Base-by-base conservation (phyloP, 2,113 vertebrate species). In the Passerina amoena region DNA sequence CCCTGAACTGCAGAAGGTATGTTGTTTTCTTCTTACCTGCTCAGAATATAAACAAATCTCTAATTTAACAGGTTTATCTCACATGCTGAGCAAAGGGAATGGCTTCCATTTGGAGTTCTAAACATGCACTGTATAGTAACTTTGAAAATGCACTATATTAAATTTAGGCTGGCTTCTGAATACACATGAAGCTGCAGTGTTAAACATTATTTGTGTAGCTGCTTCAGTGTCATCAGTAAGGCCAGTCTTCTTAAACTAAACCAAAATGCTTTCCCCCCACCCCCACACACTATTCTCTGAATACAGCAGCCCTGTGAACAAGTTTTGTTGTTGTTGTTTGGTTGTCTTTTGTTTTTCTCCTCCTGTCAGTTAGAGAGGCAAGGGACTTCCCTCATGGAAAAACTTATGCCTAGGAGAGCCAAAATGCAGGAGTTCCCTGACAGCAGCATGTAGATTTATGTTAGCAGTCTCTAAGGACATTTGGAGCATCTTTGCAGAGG, bases 41-140 rank as follows among this genome's bases (percentile, higher is more conserved):
- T 94, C 81, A 72, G 97, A 94, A 95, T 97, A 91, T 72, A 94
- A 97, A 96, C 54, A 93, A 83, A 88, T 88, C 30, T 92, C 84
- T 90, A 76, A 89, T 93, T 91, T 92, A 71, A 80, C 27, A 73
- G 53, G 69, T 90, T 93, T 86, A 28, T 66, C 44, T 78, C 27
- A 6, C 78, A 53, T 23, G 40, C 83, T 79, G 87, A 95, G 91
- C 31, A 50, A 80, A 90, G 68, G 78, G 81, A 92, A 88, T 37
- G 54, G 79, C 50, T 91, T 95, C 86, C 65, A 93, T 90, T 88
- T 96, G 75, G 86, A 77, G 83, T 86, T 87, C 79, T 92, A 61
- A 63, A 91, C 75, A 31, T 76, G 82, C 54, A 37, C 31, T 3
- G 3, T 60, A 7, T 37, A 63, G 69, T 76, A 91, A 77, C 69